These are phyloP conservation scores for Rhimphoctona megacephalus DNA, from an alignment of 2,888 invertebrate species.

Conservation along the genomic window DNA sequence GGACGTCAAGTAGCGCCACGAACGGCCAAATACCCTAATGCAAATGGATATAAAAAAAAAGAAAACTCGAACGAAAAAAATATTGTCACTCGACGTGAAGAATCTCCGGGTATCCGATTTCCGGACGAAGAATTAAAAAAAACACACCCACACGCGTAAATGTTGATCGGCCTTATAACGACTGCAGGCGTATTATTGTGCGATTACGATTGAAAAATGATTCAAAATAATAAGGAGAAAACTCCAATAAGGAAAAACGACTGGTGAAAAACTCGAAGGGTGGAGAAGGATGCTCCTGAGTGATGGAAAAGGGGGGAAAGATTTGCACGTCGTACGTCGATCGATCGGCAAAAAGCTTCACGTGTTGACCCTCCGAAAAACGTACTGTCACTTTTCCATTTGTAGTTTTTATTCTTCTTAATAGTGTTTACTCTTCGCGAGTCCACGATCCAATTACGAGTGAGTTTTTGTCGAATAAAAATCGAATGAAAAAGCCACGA, in stretches of 20 bases:
- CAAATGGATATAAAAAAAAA: neutral
- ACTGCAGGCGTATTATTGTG: neutral
- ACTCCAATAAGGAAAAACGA: neutral
- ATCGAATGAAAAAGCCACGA: neutral
- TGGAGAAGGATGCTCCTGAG: conserved; percentile 12
- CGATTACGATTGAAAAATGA: neutral
- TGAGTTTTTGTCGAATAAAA: neutral
- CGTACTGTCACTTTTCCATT: conserved; percentile 43
- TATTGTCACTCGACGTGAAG: neutral
- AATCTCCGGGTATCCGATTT: neutral
- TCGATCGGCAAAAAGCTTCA: conserved; percentile 63
- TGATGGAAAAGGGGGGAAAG: conserved; percentile 18
- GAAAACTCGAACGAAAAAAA: neutral
- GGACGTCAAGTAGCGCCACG: conserved; percentile 20
- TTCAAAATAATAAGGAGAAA: neutral
- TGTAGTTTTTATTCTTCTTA: neutral
- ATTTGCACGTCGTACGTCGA: conserved; percentile 61
- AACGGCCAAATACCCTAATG: neutral
- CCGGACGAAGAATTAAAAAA: neutral
- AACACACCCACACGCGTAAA: neutral
- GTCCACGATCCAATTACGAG: neutral
- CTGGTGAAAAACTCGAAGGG: neutral
- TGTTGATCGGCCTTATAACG: neutral
- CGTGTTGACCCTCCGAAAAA: conserved; percentile 50
- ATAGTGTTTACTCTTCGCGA: neutral